phyloP scores from a whole-genome alignment of 2,888 invertebrate genomes.

The Spodoptera picta region DNA sequence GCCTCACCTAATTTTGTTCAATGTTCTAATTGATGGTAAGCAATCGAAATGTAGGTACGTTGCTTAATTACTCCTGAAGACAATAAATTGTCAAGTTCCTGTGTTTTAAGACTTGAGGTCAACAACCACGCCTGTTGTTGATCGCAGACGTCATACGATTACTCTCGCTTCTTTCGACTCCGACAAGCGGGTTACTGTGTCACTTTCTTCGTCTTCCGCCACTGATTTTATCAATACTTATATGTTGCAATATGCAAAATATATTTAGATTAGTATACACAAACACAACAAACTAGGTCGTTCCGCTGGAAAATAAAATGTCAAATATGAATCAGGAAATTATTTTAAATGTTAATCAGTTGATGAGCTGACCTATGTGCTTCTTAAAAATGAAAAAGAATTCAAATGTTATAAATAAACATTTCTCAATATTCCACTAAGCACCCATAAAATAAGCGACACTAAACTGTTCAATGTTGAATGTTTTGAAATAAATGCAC shows the following conservation, averaged over 20 bases:
- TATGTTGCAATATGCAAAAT: constrained; percentile 45
- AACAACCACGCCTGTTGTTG: constrained; percentile 39
- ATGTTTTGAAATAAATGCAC: too few species aligned
- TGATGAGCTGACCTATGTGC: too few species aligned
- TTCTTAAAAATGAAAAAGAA: too few species aligned
- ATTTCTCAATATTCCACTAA: too few species aligned
- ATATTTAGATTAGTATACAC: constrained; percentile 37
- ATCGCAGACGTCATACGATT: constrained; percentile 67
- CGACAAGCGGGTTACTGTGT: constrained; percentile 76
- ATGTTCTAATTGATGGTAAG: constrained; percentile 41
- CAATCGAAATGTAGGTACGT: constrained; percentile 15
- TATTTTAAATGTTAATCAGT: too few species aligned
- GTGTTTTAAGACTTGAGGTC: constrained; percentile 40
- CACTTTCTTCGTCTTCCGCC: constrained; percentile 79
- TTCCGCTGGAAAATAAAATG: constrained; percentile 26
- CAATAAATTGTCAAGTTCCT: constrained; percentile 36
- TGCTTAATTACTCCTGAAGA: constrained; percentile 28
- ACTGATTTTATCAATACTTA: constrained; percentile 59
- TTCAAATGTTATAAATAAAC: too few species aligned
- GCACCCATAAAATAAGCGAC: too few species aligned
- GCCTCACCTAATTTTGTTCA: constrained; percentile 62
- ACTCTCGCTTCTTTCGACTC: constrained; percentile 76
- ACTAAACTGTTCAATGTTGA: too few species aligned
- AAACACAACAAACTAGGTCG: constrained; percentile 17
- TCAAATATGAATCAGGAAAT: constrained; percentile 20